Conservation (phyloP, 2,113 vertebrate genomes). For the Crotalus helleri region DNA sequence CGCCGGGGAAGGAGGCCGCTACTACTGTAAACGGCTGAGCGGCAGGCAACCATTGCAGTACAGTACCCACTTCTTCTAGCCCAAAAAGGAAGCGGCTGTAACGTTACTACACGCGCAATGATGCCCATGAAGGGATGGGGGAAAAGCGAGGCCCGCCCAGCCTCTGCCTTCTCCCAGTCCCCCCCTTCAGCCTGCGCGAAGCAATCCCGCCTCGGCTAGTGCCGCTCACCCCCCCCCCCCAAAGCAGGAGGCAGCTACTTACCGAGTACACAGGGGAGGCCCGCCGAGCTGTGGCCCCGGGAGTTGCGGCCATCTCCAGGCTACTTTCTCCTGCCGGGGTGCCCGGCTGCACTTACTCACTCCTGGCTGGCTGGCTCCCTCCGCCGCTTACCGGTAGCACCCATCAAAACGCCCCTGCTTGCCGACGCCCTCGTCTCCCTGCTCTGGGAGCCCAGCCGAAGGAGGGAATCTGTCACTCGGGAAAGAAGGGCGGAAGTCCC, state of each 20-base stretch:
- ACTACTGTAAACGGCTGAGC: neutral
- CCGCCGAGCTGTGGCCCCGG: slow-evolving; percentile 27
- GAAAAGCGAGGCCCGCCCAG: neutral
- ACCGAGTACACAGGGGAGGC: slow-evolving; percentile 63
- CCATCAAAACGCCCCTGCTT: neutral
- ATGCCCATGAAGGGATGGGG: neutral
- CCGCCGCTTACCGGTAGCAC: neutral
- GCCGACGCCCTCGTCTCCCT: neutral
- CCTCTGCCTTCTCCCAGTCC: neutral
- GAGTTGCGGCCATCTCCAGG: slow-evolving; percentile 10
- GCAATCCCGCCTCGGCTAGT: neutral
- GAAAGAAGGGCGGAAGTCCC: neutral
- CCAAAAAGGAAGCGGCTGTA: neutral
- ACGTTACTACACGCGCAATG: neutral
- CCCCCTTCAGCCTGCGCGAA: neutral
- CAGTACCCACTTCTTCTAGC: no score
- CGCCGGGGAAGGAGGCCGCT: neutral
- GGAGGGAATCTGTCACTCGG: neutral
- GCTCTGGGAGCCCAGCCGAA: neutral
- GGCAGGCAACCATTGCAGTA: neutral
- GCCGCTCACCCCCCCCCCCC: neutral
- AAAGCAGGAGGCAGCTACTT: slow-evolving; percentile 13
- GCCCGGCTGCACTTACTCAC: slow-evolving; percentile 23
- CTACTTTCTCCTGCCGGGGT: neutral
- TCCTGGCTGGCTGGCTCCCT: neutral